These are phyloP conservation scores for Zaprionus nigranus DNA, from an alignment of 1,140 invertebrate genomes.

Conservation along the genomic window DNA sequence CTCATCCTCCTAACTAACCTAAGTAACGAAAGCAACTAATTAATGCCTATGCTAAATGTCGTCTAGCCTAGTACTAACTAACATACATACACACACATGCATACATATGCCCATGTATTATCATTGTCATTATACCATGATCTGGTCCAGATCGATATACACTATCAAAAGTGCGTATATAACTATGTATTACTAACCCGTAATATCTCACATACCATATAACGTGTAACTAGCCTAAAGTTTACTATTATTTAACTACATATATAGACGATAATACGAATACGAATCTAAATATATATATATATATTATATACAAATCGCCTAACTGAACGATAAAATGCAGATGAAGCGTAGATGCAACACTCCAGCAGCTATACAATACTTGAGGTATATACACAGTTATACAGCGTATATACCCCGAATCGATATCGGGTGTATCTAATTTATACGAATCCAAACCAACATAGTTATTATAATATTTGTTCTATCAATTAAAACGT, in stretches of 20 bases:
- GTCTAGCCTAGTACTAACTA: constrained; percentile 54
- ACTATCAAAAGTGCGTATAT: constrained; percentile 45
- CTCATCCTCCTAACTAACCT: constrained; percentile 45
- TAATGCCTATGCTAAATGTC: constrained; percentile 79
- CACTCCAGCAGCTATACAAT: constrained; percentile 37
- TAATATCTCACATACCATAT: constrained; percentile 33
- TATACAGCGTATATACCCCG: constrained; percentile 48
- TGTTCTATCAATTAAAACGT: constrained; percentile 65
- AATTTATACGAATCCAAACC: constrained; percentile 59
- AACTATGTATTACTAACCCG: constrained; percentile 20
- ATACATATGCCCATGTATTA: constrained; percentile 39
- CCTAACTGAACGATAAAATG: constrained; percentile 28
- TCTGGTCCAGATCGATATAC: not conserved
- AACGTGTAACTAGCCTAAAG: constrained; percentile 45
- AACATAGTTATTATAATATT: constrained; percentile 68
- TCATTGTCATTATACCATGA: constrained; percentile 18
- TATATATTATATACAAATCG: not conserved
- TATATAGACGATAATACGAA: constrained; percentile 38
- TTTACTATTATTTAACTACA: constrained; percentile 67
- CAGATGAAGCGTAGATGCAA: not conserved
- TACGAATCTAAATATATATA: constrained; percentile 14
- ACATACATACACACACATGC: constrained; percentile 1
- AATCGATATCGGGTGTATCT: constrained; percentile 46
- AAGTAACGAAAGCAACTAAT: constrained; percentile 79
- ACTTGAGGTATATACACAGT: constrained; percentile 10